Percentiles rank a stretch among this genome's conserved stretches.
Evolutionary conservation across 2,888 invertebrate genomes (phyloP).

Genomic region (Cataglyphis cursor): DNA sequence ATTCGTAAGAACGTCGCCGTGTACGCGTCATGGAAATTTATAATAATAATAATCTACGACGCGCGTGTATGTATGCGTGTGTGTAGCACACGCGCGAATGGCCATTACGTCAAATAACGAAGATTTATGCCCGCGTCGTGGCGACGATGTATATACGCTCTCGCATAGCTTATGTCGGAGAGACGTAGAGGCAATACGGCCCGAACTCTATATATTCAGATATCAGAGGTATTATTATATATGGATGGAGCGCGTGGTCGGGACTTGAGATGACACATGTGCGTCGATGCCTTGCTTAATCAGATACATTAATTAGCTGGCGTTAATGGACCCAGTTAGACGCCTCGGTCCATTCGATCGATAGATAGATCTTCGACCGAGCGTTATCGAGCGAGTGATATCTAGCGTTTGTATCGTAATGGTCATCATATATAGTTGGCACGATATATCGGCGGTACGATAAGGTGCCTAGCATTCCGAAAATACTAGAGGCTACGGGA

Average conservation of each 20-base stretch:
- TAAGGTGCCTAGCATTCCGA: background rate
- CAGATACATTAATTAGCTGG: conserved; percentile 71
- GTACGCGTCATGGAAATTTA: conserved; percentile 35
- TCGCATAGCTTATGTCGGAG: conserved; percentile 26
- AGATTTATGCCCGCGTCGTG: conserved; percentile 48
- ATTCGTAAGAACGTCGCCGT: conserved; percentile 48
- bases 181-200: background rate
- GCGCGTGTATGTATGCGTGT: conserved; percentile 26
- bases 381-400: conserved; percentile 34
- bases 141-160: conserved; percentile 37
- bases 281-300: conserved; percentile 69
- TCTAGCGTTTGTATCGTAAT: conserved; percentile 7
- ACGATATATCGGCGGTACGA: background rate
- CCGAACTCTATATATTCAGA: conserved; percentile 43
- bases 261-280: conserved; percentile 73
- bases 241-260: conserved; percentile 56
- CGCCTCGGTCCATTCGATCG: conserved; percentile 1
- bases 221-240: conserved; percentile 58
- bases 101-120: conserved; percentile 53
- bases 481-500: background rate
- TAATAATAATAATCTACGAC: conserved; percentile 53
- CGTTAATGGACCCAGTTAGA: conserved; percentile 66
- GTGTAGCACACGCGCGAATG: conserved; percentile 10
- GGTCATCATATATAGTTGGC: background rate
- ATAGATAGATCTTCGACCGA: conserved; percentile 41